Evolutionary conservation across 1,140 invertebrate genomes (phyloP).

Genomic region (Augochlora pura): DNA sequence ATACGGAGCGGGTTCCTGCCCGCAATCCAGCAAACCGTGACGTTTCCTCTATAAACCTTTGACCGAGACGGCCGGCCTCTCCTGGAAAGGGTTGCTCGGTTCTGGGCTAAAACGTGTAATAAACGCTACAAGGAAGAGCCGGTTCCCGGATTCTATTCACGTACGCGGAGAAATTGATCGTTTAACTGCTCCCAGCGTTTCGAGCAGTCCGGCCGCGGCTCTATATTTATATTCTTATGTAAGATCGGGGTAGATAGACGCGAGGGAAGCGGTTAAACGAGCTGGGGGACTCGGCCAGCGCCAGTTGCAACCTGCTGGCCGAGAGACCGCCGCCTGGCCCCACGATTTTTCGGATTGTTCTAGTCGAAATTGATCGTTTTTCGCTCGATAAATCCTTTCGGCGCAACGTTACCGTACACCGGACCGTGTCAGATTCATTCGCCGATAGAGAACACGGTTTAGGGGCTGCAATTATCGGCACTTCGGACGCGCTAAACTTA

Average conservation of each 20-base stretch:
- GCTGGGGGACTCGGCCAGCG: conserved; percentile 15
- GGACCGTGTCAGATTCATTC: conserved; percentile 50
- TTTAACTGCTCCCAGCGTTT: conserved; percentile 57
- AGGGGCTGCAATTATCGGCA: conserved; percentile 65
- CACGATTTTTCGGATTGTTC: conserved; percentile 3
- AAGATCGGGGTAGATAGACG: conserved; percentile 65
- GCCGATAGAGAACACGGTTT: conserved; percentile 59
- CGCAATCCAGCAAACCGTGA: not conserved
- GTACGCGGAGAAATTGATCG: conserved; percentile 60
- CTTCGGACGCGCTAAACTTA: conserved; percentile 66
- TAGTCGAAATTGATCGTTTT: not conserved
- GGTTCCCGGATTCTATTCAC: conserved; percentile 43
- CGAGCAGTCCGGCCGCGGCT: conserved; percentile 46
- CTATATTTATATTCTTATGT: conserved; percentile 68
- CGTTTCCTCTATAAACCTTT: not conserved
- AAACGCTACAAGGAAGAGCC: not conserved
- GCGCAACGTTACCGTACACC: conserved; percentile 10
- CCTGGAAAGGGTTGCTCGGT: not conserved
- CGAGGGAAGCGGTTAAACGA: conserved; percentile 51
- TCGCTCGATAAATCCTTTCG: conserved; percentile 44
- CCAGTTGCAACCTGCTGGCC: conserved; percentile 53
- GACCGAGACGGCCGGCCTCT: not conserved
- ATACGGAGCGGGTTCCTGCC: not conserved
- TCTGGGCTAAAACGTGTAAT: not conserved
- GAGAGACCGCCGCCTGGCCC: not conserved